A percentile compares a stretch with the other conserved stretches of the same genome.
Evolutionary conservation across 2,888 invertebrate species (phyloP).

Genomic region (Heliconius erato): DNA sequence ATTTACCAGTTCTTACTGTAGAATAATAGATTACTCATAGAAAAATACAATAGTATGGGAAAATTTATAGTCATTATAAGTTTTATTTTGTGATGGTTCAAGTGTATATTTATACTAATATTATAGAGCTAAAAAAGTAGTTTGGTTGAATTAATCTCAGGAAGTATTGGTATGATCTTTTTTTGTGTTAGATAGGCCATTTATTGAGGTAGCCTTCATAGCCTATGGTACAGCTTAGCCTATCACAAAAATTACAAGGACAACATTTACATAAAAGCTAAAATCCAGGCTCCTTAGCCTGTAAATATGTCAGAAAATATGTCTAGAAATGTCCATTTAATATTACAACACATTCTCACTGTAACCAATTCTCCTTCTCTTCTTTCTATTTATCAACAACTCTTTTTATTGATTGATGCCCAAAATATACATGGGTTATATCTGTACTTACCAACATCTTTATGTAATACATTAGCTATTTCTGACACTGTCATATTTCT

Average conservation of each 20-base stretch:
- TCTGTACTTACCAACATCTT: constrained; percentile 85
- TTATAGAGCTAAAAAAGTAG: background rate
- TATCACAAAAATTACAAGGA: background rate
- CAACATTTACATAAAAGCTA: no score
- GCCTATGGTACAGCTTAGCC: background rate
- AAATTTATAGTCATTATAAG: background rate
- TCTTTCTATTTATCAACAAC: no score
- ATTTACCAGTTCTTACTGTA: constrained; percentile 4
- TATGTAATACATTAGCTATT: constrained; percentile 87
- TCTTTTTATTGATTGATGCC: background rate
- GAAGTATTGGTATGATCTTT: background rate
- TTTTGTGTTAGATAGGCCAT: background rate
- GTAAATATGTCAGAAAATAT: no score
- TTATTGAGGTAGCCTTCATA: background rate
- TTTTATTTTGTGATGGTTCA: background rate
- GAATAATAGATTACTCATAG: background rate
- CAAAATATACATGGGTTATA: background rate
- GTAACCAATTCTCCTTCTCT: background rate
- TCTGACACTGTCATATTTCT: constrained; percentile 92
- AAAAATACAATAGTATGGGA: constrained; percentile 12
- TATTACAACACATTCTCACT: background rate
- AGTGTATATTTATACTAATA: background rate
- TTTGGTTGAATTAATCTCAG: background rate
- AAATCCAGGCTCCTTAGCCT: no score
- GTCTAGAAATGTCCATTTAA: no score